These are phyloP conservation scores for Machaerirhynchus nigripectus DNA, from an alignment of 2,113 vertebrate genomes.

Conservation along the genomic window DNA sequence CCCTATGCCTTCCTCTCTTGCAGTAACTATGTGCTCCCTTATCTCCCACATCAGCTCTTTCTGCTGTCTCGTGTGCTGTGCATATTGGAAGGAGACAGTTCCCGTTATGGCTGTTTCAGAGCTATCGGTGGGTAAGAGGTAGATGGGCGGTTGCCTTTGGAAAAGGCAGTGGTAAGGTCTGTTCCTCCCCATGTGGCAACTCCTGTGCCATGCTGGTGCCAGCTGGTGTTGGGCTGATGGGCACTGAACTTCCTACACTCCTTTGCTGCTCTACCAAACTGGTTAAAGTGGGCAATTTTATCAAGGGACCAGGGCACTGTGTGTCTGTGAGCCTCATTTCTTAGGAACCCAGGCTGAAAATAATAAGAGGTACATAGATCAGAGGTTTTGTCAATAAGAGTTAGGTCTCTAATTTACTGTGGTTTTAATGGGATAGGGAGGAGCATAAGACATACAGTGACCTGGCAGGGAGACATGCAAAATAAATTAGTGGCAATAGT, in stretches of 20 bases:
- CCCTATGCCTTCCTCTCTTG: neutral
- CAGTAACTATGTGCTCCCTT: neutral
- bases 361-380: neutral
- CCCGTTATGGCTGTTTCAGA: neutral
- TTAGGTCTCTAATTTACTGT: neutral
- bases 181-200: neutral
- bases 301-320: neutral
- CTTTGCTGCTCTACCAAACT: neutral
- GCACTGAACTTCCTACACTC: neutral
- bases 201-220: neutral
- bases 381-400: neutral
- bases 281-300: neutral
- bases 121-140: rapidly evolving
- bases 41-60: neutral
- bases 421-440: neutral
- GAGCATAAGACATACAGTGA: neutral
- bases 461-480: neutral
- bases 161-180: neutral
- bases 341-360: neutral
- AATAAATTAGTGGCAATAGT: neutral
- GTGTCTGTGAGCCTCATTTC: neutral
- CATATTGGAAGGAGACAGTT: rapidly evolving
- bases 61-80: neutral
- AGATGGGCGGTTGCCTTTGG: neutral
- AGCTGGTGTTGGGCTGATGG: neutral